phyloP scores from a whole-genome alignment of 1,140 invertebrate genomes.

The Lethrus apterus region DNA sequence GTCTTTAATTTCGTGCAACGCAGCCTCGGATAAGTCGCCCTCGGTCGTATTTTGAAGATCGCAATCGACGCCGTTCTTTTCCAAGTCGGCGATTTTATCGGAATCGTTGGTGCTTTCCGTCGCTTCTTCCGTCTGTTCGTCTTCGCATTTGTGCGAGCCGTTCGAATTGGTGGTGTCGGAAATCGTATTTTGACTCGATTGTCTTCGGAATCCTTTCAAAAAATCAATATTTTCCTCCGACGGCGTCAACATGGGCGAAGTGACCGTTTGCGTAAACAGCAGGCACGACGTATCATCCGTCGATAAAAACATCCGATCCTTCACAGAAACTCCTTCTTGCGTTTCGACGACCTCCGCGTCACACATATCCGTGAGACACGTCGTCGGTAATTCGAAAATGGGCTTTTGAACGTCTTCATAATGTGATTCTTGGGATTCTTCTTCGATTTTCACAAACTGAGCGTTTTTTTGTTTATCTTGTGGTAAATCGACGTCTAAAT shows the following conservation, averaged over 20 bases:
- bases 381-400: conserved; percentile 20
- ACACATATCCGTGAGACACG: conserved; percentile 22
- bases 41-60: conserved; percentile 7
- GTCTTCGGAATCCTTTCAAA: conserved; percentile 35
- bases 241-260: conserved; percentile 40
- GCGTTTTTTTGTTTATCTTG: too few species aligned
- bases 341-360: conserved; percentile 19
- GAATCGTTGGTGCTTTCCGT: conserved; percentile 1
- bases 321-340: conserved; percentile 23
- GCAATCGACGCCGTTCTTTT: conserved; percentile 7
- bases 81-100: conserved; percentile 13
- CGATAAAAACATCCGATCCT: conserved; percentile 37
- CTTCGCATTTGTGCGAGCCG: conserved; percentile 17
- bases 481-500: too few species aligned
- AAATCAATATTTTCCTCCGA: conserved; percentile 41
- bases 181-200: conserved; percentile 16
- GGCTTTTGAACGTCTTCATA: conserved; percentile 14
- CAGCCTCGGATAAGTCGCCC: conserved; percentile 4
- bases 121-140: conserved; percentile 9
- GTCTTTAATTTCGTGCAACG: neutral
- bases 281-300: conserved; percentile 35
- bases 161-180: conserved; percentile 20
- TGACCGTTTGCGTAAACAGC: conserved; percentile 39
- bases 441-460: too few species aligned
- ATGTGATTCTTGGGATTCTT: neutral